A percentile compares a stretch with the other conserved stretches of the same genome.
These are phyloP conservation scores for Drosophila willistoni DNA, from an alignment of 1,140 invertebrate genomes.

Conservation along the genomic window DNA sequence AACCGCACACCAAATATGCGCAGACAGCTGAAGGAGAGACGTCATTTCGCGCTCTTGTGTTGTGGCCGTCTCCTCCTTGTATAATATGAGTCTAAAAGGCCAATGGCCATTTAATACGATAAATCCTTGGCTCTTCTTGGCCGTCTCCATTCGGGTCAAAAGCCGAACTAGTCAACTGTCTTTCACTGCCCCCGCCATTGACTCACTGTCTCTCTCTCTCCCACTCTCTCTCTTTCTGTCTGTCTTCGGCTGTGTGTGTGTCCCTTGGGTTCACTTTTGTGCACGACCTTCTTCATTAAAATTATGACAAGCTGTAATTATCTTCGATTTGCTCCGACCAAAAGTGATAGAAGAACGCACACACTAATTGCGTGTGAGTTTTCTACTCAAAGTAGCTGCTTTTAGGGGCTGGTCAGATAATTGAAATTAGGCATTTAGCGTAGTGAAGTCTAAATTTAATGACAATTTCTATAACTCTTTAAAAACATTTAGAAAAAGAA, in stretches of 20 bases:
- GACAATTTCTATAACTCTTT: too few relatives aligned
- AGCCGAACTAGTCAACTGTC: background rate
- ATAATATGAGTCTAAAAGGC: constrained; percentile 27
- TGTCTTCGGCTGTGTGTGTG: constrained; percentile 8
- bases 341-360: constrained; percentile 31
- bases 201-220: too few relatives aligned
- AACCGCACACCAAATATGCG: constrained; percentile 74
- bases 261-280: constrained; percentile 52
- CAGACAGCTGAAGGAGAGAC: constrained; percentile 44
- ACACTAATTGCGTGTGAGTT: constrained; percentile 75
- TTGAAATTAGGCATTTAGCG: constrained; percentile 29
- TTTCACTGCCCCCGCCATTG: background rate
- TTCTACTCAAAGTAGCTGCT: background rate
- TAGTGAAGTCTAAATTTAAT: too few relatives aligned
- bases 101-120: constrained; percentile 70
- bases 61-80: constrained; percentile 41
- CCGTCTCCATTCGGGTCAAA: background rate
- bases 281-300: constrained; percentile 78
- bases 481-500: too few relatives aligned
- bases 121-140: constrained; percentile 38
- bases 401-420: background rate
- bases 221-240: background rate
- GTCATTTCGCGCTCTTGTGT: constrained; percentile 37
- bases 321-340: constrained; percentile 79
- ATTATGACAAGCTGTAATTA: constrained; percentile 82